phyloP scores from a whole-genome alignment of 2,797 vertebrate species.

The Molossus molossus region DNA sequence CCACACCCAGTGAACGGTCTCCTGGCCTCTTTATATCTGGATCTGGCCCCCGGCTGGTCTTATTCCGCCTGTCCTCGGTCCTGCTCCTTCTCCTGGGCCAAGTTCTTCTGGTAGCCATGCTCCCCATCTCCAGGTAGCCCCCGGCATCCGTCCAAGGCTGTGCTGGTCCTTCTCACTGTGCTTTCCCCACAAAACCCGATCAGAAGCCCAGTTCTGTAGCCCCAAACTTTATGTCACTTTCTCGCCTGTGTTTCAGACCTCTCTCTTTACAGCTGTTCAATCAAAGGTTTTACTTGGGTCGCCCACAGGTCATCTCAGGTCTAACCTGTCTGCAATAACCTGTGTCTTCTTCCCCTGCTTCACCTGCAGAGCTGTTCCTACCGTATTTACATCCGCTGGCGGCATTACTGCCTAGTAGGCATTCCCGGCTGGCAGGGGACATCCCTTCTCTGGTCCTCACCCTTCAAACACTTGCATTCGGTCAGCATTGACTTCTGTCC shows the following conservation, averaged over 20 bases:
- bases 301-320: background rate
- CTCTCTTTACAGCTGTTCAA: too few relatives aligned
- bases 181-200: background rate
- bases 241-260: background rate
- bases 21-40: background rate
- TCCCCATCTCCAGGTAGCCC: background rate
- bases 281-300: too few relatives aligned
- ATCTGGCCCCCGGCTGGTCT: background rate
- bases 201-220: background rate
- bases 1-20: background rate
- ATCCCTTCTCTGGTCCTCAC: background rate
- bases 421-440: rapidly evolving
- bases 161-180: background rate
- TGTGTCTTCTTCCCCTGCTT: too few relatives aligned
- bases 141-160: background rate
- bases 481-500: background rate
- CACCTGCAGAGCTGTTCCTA: background rate
- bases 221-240: background rate
- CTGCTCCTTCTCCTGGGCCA: background rate
- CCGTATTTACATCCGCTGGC: rapidly evolving
- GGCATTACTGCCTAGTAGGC: rapidly evolving
- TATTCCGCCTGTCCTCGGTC: background rate
- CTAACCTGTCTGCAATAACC: background rate
- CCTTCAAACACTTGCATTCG: rapidly evolving
- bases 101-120: background rate